Conservation (phyloP, 2,888 invertebrate species). For the Melinopterus prodromus region DNA sequence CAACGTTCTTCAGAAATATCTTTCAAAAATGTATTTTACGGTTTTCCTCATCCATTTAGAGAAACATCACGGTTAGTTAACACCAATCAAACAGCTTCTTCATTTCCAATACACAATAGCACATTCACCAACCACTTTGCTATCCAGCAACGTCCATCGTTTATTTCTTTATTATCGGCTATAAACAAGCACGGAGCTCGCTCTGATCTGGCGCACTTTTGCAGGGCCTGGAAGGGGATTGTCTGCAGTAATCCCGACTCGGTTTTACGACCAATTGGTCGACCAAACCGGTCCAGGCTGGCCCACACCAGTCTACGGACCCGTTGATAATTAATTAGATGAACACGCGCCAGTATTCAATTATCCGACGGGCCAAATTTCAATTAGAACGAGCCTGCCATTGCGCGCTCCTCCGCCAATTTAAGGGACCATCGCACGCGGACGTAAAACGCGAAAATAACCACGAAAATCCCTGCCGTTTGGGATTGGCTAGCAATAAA, state of each 20-base stretch:
- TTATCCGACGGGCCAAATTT: conserved; percentile 18
- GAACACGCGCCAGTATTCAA: conserved; percentile 18
- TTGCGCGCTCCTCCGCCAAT: background rate
- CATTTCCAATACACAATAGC: no score
- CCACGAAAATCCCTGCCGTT: background rate
- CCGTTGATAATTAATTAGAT: conserved; percentile 22
- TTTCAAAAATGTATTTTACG: no score
- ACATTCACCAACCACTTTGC: no score
- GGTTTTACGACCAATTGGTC: conserved; percentile 4
- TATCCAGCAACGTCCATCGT: no score
- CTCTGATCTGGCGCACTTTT: no score
- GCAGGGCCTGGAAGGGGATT: background rate
- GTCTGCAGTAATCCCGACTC: background rate
- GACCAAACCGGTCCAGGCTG: background rate
- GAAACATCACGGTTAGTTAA: no score
- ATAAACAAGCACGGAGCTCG: no score
- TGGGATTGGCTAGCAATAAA: no score
- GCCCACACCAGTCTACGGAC: background rate
- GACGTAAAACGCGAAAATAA: background rate
- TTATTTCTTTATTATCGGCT: no score
- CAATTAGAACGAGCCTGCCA: conserved; percentile 7
- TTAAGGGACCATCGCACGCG: conserved; percentile 10
- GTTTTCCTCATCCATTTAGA: no score
- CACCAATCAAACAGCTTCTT: no score
- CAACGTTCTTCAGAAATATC: no score